Evolutionary conservation across 2,113 vertebrate genomes (phyloP), one percentile per base, ranked within the genome.

Genomic region (Albula glossodonta): DNA sequence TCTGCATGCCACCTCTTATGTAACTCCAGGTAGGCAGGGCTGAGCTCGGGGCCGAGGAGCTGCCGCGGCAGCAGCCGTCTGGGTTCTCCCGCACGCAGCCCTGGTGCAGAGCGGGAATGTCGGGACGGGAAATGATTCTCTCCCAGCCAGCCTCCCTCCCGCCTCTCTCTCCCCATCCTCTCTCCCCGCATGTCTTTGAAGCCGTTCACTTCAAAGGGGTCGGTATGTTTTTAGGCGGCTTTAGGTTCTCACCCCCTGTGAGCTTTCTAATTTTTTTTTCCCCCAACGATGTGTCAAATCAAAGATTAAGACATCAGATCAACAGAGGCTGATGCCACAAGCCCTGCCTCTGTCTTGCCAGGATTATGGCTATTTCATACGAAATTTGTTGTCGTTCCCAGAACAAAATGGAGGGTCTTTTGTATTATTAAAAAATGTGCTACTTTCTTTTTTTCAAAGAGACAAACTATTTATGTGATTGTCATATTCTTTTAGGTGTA

Each of bases 181-280:
- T 88, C 80, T 84, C 31, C 49, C 4, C 51, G 70, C 80, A 84
- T 70, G 49, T 87, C 89, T 90, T 90, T 91, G 88, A 92, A 92
- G 87, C 66, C 17, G 11, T 83, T 81, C 41, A 51, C 86, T 88
- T 91, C 86, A 89, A 88, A 90, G 50, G 41, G n/a, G 10, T 78
- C 15, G 78, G 22, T 56, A 80, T 85, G 51, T 88, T 86, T 84
- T 51, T 31, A 82, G 74, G 86, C 86, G 48, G 51, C 85, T 85
- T 82, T n/a, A 49, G 82, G 56, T 81, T 90, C 25, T 88, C 8
- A 2, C 77, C 83, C 78, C 87, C 77, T 84, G 66, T 41, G 77
- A 60, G 74, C 5, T 53, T 66, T 9, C 8, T 53, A 52, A 0
- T 52, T 83, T 87, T 80, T 0, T 41, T 41, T 41, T 41, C 31